These are phyloP conservation scores for Gavia stellata DNA, from an alignment of 2,113 vertebrate genomes.

Conservation along the genomic window DNA sequence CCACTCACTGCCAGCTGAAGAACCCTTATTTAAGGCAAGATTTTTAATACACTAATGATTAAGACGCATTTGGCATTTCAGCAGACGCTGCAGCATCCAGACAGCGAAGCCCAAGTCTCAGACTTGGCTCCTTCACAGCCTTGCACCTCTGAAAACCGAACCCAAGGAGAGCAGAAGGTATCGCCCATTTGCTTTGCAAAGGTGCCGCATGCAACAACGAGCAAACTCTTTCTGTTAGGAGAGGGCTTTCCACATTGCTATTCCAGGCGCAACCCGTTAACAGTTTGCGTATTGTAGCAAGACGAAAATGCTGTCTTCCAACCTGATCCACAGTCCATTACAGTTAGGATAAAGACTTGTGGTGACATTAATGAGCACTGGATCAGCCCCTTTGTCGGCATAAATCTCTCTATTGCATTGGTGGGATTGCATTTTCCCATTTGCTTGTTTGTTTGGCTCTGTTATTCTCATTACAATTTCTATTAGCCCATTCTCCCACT, in stretches of 20 bases:
- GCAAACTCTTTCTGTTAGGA: neutral
- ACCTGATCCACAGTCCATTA: neutral
- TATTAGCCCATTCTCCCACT: neutral
- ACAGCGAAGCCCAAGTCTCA: neutral
- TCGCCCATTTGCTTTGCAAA: neutral
- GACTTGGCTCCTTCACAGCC: neutral
- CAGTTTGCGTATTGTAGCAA: neutral
- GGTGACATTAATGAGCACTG: neutral
- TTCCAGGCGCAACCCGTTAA: accelerated
- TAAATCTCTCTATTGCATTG: neutral
- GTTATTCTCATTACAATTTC: neutral
- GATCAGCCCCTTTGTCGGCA: constrained; percentile 1
- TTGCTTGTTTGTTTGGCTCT: constrained; percentile 8
- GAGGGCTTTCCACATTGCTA: neutral
- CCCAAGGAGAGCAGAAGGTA: neutral
- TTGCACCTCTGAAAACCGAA: neutral
- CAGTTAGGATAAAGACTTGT: neutral
- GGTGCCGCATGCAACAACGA: neutral
- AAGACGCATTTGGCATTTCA: neutral
- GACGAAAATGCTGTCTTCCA: neutral
- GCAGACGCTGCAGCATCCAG: neutral
- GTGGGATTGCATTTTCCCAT: neutral
- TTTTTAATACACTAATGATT: neutral
- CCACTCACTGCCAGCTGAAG: neutral
- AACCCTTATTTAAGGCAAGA: neutral